Evolutionary conservation across 2,113 vertebrate genomes (phyloP).

Genomic region (Craseonycteris thonglongyai): DNA sequence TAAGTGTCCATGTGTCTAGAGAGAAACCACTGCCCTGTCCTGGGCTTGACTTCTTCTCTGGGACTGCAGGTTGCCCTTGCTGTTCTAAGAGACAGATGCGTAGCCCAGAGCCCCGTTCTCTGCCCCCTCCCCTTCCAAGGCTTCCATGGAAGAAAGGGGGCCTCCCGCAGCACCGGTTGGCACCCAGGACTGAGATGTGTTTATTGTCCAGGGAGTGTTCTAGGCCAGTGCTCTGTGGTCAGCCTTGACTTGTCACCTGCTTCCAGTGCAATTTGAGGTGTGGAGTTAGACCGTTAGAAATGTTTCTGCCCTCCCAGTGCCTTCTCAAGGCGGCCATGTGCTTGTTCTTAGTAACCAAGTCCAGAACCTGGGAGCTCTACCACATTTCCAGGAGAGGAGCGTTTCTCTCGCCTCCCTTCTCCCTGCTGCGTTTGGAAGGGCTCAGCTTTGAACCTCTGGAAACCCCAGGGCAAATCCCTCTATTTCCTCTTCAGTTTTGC

Average conservation of each 20-base stretch:
- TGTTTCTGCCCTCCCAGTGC: not conserved
- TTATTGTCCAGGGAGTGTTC: not conserved
- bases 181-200: not conserved
- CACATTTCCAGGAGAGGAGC: not conserved
- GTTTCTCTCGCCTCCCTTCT: not conserved
- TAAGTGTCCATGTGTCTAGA: not conserved
- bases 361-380: not conserved
- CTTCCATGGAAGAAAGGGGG: not conserved
- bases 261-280: not conserved
- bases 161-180: not conserved
- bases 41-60: not conserved
- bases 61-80: not conserved
- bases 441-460: not conserved
- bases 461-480: not conserved
- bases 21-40: not conserved
- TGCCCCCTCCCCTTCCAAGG: not conserved
- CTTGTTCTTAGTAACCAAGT: not conserved
- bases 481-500: not conserved
- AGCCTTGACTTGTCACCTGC: not conserved
- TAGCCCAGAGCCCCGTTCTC: not conserved
- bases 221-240: not conserved
- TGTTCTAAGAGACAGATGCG: not conserved
- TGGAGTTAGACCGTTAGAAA: not conserved
- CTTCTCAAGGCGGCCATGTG: not conserved
- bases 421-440: not conserved